Conservation (phyloP, 2,113 vertebrate species). For the Cyrtonyx montezumae region DNA sequence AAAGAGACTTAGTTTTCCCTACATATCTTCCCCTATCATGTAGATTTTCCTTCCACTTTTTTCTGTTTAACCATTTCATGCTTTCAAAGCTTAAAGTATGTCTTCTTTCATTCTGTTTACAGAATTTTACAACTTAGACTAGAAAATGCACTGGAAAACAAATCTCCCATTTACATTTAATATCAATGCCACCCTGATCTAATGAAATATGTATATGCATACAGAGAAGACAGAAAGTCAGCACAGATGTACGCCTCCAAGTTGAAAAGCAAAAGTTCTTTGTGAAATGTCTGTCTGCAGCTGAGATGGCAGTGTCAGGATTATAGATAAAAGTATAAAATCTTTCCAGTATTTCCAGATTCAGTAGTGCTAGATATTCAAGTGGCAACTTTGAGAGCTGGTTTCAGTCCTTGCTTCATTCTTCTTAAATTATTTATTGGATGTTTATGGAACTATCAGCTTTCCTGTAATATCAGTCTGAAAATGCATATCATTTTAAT, state of each 20-base stretch:
- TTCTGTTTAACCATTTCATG: conserved; percentile 22
- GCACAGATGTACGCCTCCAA: neutral
- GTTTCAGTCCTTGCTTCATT: neutral
- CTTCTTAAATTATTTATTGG: neutral
- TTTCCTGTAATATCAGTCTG: neutral
- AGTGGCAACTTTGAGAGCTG: neutral
- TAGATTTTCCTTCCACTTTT: conserved; percentile 3
- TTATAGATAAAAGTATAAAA: neutral
- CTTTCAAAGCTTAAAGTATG: neutral
- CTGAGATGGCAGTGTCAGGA: neutral
- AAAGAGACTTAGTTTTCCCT: conserved; percentile 38
- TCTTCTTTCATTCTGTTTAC: conserved; percentile 44
- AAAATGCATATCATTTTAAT: neutral
- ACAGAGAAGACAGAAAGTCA: conserved; percentile 16
- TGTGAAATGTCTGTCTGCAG: neutral
- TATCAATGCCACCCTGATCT: neutral
- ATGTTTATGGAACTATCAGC: neutral
- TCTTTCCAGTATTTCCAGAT: neutral
- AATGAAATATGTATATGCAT: conserved; percentile 21
- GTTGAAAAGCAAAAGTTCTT: conserved; percentile 11
- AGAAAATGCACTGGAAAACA: conserved; percentile 20
- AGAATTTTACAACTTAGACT: neutral
- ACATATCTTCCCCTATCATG: neutral
- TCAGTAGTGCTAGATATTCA: neutral
- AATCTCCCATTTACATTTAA: conserved; percentile 42